Percentiles rank a stretch among this genome's conserved stretches.
These are phyloP conservation scores for Bradysia coprophila DNA, from an alignment of 1,140 invertebrate genomes.

Conservation along the genomic window DNA sequence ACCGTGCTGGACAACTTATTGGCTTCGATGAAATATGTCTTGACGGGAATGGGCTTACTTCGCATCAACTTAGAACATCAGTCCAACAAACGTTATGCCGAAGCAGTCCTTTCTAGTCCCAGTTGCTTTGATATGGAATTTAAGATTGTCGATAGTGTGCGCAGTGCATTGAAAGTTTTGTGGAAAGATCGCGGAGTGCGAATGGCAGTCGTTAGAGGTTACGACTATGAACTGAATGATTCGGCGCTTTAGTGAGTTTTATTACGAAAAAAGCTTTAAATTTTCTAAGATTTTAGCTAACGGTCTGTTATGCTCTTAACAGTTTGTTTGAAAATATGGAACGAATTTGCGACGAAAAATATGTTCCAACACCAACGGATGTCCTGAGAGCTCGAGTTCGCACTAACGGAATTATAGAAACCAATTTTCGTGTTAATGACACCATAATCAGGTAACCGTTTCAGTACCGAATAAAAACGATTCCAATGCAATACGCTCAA, in stretches of 20 bases:
- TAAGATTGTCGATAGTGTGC: slow-evolving; percentile 25
- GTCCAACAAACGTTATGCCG: slow-evolving; percentile 36
- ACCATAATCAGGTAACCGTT: slow-evolving; percentile 35
- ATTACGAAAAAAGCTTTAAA: not conserved
- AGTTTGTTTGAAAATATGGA: slow-evolving; percentile 54
- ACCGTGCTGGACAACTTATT: slow-evolving; percentile 45
- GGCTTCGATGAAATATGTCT: slow-evolving; percentile 47
- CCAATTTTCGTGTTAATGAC: slow-evolving; percentile 52
- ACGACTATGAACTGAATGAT: slow-evolving; percentile 60
- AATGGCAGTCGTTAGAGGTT: slow-evolving; percentile 38
- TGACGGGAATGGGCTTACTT: slow-evolving; percentile 44
- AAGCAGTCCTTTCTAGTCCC: slow-evolving; percentile 24
- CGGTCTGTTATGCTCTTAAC: slow-evolving; percentile 5
- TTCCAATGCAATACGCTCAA: too few relatives aligned
- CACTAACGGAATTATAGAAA: slow-evolving; percentile 60
- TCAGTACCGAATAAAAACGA: too few relatives aligned
- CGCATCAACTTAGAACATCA: slow-evolving; percentile 38
- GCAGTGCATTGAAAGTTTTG: slow-evolving; percentile 28
- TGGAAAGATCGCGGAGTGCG: slow-evolving; percentile 39
- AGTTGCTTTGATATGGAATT: slow-evolving; percentile 32
- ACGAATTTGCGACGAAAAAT: slow-evolving; percentile 38
- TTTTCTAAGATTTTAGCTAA: slow-evolving; percentile 1
- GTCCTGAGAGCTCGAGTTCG: slow-evolving; percentile 50
- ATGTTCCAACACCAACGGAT: slow-evolving; percentile 52
- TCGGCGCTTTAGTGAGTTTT: slow-evolving; percentile 47